Conservation (phyloP, 2,888 invertebrate species). For the Dryocosmus kuriphilus region DNA sequence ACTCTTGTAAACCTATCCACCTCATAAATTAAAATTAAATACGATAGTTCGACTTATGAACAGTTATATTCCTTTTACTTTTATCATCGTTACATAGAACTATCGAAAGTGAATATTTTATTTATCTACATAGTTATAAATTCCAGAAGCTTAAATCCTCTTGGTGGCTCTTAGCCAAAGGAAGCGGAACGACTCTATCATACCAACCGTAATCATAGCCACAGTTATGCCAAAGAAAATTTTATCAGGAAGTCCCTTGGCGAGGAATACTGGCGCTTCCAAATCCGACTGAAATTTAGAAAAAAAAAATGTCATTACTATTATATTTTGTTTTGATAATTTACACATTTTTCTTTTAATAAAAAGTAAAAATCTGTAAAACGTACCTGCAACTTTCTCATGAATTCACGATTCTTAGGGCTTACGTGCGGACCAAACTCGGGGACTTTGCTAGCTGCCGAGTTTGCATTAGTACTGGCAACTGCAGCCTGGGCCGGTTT, state of each 20-base stretch:
- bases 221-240: constrained; percentile 46
- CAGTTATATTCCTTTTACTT: background rate
- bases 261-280: constrained; percentile 45
- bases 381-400: constrained; percentile 28
- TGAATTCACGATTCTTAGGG: constrained; percentile 11
- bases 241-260: constrained; percentile 47
- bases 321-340: background rate
- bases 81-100: constrained; percentile 15
- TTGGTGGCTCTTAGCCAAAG: constrained; percentile 17
- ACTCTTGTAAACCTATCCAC: no score
- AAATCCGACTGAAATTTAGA: constrained; percentile 34
- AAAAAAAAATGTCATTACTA: background rate
- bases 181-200: constrained; percentile 21
- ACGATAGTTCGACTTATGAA: background rate
- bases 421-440: background rate
- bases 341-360: no score
- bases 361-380: background rate
- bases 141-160: background rate
- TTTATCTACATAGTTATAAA: constrained; percentile 19
- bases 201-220: background rate
- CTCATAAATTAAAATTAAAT: background rate
- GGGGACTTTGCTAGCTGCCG: background rate
- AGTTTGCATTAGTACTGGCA: no score
- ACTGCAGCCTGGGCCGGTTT: background rate
- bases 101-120: background rate